These are phyloP conservation scores for Rhaphigaster nebulosa DNA, from an alignment of 2,888 invertebrate species.

Conservation along the genomic window DNA sequence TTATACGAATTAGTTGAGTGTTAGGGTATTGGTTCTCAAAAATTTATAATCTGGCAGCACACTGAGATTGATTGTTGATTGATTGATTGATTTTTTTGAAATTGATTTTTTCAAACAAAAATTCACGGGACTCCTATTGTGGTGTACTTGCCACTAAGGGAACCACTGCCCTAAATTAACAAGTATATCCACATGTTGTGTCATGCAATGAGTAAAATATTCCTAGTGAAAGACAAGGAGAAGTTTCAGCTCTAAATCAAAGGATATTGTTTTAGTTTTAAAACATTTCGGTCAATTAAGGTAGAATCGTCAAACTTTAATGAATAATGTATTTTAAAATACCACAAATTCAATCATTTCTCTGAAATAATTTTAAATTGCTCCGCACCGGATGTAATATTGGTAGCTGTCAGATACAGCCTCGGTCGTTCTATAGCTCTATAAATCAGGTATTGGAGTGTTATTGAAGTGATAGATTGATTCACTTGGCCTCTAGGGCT, in stretches of 20 bases:
- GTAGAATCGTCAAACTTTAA: not conserved
- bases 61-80: too few relatives aligned
- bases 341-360: not conserved
- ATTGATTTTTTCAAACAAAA: too few relatives aligned
- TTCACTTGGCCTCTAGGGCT: not conserved
- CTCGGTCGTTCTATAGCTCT: not conserved
- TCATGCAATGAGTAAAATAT: too few relatives aligned
- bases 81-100: too few relatives aligned
- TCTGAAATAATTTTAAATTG: slow-evolving; percentile 1
- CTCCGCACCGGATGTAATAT: not conserved
- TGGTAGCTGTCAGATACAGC: not conserved
- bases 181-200: too few relatives aligned
- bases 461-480: slow-evolving; percentile 26
- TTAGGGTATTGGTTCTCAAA: too few relatives aligned
- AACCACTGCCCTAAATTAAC: too few relatives aligned
- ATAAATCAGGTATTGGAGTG: slow-evolving; percentile 25
- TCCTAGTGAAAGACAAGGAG: too few relatives aligned
- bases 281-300: not conserved
- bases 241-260: not conserved
- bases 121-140: too few relatives aligned
- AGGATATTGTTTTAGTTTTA: not conserved
- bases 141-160: too few relatives aligned
- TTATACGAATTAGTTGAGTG: too few relatives aligned
- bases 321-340: not conserved
- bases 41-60: too few relatives aligned